A percentile compares a stretch with the other conserved stretches of the same genome.
These are phyloP conservation scores for Lipotes vexillifer DNA, from an alignment of 2,113 vertebrate genomes.

Conservation along the genomic window DNA sequence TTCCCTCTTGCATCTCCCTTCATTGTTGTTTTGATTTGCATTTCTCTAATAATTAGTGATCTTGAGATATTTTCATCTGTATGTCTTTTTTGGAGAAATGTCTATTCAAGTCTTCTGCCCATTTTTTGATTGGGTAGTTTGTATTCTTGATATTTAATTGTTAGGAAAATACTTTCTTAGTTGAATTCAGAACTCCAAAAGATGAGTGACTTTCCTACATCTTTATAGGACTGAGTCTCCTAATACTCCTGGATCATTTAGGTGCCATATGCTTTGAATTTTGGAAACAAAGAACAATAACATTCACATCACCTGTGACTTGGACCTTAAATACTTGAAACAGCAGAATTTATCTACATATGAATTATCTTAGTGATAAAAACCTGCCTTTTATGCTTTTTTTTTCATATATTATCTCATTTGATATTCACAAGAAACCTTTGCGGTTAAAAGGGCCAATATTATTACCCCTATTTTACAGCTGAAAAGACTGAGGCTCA, in stretches of 20 bases:
- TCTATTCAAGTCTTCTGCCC: neutral
- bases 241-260: neutral
- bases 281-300: neutral
- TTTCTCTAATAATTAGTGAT: neutral
- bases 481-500: neutral
- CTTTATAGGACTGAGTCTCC: neutral
- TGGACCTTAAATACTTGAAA: constrained; percentile 1
- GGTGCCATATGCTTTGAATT: neutral
- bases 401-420: neutral
- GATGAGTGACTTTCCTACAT: neutral
- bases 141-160: neutral
- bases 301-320: neutral
- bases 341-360: neutral
- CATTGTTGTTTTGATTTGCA: neutral
- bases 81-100: neutral
- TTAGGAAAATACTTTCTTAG: constrained; percentile 15
- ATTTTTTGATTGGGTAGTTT: neutral
- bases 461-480: neutral
- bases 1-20: no score
- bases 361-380: constrained; percentile 27
- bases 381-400: neutral
- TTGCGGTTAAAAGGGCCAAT: neutral
- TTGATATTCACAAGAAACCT: constrained; percentile 19
- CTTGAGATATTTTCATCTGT: neutral
- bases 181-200: neutral